phyloP scores from a whole-genome alignment of 2,797 vertebrate species.

The Muraenolepis orangiensis region DNA sequence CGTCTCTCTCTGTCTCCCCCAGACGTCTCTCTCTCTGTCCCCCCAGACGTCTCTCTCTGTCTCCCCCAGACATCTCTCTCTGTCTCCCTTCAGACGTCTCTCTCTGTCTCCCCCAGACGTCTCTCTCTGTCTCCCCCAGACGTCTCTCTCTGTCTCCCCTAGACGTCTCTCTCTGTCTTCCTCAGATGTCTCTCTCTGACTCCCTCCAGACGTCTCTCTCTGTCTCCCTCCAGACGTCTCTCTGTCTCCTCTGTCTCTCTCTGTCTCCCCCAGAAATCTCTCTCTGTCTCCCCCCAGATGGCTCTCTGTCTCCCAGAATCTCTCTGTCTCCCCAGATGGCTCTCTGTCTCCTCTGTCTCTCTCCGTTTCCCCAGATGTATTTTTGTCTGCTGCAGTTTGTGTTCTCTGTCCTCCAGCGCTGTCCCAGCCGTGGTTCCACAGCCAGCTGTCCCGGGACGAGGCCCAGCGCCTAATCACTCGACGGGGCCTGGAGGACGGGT shows the following conservation, averaged over 20 bases:
- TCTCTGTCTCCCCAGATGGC: too few species aligned
- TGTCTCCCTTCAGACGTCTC: too few species aligned
- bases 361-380: background rate
- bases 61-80: too few species aligned
- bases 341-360: background rate
- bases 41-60: too few species aligned
- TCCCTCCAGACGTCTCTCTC: background rate
- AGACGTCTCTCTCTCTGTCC: background rate
- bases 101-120: too few species aligned
- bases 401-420: constrained; percentile 66
- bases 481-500: constrained; percentile 95
- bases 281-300: too few species aligned
- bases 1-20: background rate
- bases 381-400: background rate
- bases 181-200: too few species aligned
- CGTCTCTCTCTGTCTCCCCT: too few species aligned
- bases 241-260: background rate
- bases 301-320: too few species aligned
- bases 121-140: too few species aligned
- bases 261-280: too few species aligned
- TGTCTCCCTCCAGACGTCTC: background rate
- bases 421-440: constrained; percentile 95
- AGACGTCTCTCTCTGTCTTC: too few species aligned
- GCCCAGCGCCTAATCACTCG: constrained; percentile 89
- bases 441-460: constrained; percentile 91